Conservation (phyloP, 1,140 invertebrate genomes). For the Neodiprion fabricii region DNA sequence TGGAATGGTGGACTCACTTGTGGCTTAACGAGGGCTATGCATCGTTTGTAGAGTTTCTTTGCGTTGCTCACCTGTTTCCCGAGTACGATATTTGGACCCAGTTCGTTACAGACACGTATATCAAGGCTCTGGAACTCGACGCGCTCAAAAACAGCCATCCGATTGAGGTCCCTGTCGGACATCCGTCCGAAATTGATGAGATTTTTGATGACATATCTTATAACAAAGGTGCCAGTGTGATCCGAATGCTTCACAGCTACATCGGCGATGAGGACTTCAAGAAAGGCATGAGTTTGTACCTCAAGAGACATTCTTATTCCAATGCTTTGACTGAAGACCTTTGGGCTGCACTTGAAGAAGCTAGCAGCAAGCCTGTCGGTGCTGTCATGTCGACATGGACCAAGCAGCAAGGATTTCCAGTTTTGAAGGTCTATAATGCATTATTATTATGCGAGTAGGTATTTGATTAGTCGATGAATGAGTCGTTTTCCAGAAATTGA, state of each 20-base stretch:
- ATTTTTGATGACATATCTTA: constrained; percentile 98
- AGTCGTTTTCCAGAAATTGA: too few species aligned
- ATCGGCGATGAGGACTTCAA: constrained; percentile 94
- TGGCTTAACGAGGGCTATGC: constrained; percentile 96
- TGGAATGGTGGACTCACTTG: constrained; percentile 87
- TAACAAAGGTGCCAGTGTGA: constrained; percentile 91
- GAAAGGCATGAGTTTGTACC: constrained; percentile 93
- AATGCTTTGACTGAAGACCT: constrained; percentile 96
- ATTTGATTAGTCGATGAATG: constrained; percentile 14
- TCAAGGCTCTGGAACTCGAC: constrained; percentile 85
- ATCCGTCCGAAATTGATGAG: constrained; percentile 91
- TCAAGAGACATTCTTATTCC: constrained; percentile 83
- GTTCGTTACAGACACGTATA: constrained; percentile 86
- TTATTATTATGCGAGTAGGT: constrained; percentile 31
- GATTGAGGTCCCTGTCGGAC: constrained; percentile 87
- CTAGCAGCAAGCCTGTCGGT: constrained; percentile 89
- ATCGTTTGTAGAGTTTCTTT: constrained; percentile 87
- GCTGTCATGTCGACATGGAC: constrained; percentile 97
- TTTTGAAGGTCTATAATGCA: constrained; percentile 54
- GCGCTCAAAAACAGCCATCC: constrained; percentile 90
- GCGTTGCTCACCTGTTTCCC: constrained; percentile 86
- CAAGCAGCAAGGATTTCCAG: constrained; percentile 89
- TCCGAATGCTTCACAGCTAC: constrained; percentile 95
- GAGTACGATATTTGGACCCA: constrained; percentile 95
- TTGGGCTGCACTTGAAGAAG: constrained; percentile 89